These are phyloP conservation scores for Rhynchonycteris naso DNA, from an alignment of 2,797 vertebrate species.

Conservation along the genomic window DNA sequence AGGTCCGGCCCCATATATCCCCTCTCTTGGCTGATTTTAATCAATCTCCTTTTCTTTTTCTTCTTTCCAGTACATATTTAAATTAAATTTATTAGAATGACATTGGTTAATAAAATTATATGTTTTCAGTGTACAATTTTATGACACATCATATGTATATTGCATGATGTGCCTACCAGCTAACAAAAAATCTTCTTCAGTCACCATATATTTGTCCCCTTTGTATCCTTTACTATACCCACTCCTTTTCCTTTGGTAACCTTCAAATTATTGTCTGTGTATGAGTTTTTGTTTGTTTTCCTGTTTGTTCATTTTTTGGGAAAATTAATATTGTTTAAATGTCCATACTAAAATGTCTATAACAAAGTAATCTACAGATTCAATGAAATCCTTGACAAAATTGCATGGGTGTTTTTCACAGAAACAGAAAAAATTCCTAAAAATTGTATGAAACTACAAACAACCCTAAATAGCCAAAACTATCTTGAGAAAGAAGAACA, in stretches of 20 bases:
- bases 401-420: background rate
- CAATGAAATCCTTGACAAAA: background rate
- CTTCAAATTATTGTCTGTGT: too few species aligned
- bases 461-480: background rate
- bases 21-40: background rate
- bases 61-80: background rate
- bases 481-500: background rate
- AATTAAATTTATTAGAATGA: background rate
- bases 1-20: too few species aligned
- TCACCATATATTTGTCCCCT: background rate
- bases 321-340: background rate
- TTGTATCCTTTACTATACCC: background rate
- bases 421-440: background rate
- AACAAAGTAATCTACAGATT: background rate
- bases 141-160: background rate
- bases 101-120: too few species aligned
- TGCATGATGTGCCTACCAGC: background rate
- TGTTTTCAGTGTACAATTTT: too few species aligned
- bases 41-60: background rate
- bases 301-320: background rate
- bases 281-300: too few species aligned
- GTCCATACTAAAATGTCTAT: background rate
- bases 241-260: background rate
- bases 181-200: background rate
- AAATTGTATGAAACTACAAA: background rate